Evolutionary conservation across 2,797 vertebrate species (phyloP), one percentile per base, ranked within the genome.

Genomic region (Carcharodon carcharias): DNA sequence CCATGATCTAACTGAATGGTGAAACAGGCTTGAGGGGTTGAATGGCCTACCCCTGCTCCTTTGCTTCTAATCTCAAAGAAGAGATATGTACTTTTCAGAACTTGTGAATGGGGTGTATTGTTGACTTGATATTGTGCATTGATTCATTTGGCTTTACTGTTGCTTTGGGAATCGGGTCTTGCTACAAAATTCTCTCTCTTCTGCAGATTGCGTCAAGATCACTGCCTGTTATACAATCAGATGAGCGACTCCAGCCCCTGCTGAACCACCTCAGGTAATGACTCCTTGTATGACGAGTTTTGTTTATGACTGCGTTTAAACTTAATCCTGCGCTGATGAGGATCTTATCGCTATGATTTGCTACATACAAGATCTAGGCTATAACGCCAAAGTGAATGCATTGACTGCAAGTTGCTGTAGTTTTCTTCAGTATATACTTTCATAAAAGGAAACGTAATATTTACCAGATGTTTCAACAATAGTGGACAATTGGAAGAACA

Each of bases 221-320:
- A 0, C 97, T 99, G 96, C 99, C 99, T 96, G 97, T 98, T 3
- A 97, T 99, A 97, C 99, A 99, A 96, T 98, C 99, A 96, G 99
- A 99, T 96, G 99, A 99, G 97, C 98, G 99, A 96, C 98, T 99
- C 63, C 99, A 99, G 95, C 99, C 99, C 96, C 98, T 99, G 96
- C 99, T 99, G 96, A 99, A 97, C 97, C 99, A 99, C 97, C 99
- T 99, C 98, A 99, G 99, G 99, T 99, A 98, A 98, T 96, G 63
- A 65, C 35, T 69, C 94, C 31, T 73, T 73, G 26, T 93, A 35
- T 31, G 28, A 65, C 35, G 23, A 16, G 23, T 65, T 93, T n/a
- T n/a, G n/a, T n/a, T n/a, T n/a, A n/a, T n/a, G n/a, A n/a, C n/a
- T n/a, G n/a, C n/a, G n/a, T n/a, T n/a, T n/a, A n/a, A 77, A 95